Percentiles rank a stretch among this genome's conserved stretches.
These are phyloP conservation scores for Tringa solitaria DNA, from an alignment of 2,113 vertebrate species.

Conservation along the genomic window DNA sequence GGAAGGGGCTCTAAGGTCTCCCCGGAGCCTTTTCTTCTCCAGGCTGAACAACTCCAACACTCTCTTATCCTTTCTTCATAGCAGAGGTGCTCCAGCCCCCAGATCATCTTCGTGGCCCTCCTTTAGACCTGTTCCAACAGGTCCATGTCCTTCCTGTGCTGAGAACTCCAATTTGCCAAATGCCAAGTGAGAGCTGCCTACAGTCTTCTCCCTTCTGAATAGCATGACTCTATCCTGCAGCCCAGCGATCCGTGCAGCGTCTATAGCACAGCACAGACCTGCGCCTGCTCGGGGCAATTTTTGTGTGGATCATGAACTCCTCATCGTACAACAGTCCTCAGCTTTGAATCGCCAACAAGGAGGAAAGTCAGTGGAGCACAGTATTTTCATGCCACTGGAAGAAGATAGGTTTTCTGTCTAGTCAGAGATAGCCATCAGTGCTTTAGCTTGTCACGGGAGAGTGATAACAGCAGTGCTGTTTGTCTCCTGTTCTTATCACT, in stretches of 20 bases:
- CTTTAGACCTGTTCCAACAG: no score
- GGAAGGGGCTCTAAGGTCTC: no score
- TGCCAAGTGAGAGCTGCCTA: not conserved
- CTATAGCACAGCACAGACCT: not conserved
- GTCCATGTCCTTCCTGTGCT: no score
- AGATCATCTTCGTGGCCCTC: no score
- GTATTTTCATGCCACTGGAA: not conserved
- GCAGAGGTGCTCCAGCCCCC: no score
- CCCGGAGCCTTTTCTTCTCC: no score
- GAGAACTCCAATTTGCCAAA: not conserved
- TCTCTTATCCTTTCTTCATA: no score
- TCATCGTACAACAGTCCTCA: not conserved
- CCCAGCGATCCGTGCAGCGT: not conserved
- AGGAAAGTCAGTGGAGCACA: not conserved
- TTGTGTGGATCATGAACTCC: not conserved
- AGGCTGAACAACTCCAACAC: no score
- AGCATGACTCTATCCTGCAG: not conserved
- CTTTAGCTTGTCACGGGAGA: not conserved
- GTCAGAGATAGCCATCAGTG: not conserved
- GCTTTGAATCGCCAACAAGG: not conserved
- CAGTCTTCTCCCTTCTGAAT: not conserved
- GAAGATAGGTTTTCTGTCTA: not conserved
- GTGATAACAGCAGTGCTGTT: not conserved
- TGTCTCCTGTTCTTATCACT: not conserved
- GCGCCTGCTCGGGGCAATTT: fast-evolving